phyloP scores from a whole-genome alignment of 1,140 invertebrate genomes.

The Camponotus pennsylvanicus region DNA sequence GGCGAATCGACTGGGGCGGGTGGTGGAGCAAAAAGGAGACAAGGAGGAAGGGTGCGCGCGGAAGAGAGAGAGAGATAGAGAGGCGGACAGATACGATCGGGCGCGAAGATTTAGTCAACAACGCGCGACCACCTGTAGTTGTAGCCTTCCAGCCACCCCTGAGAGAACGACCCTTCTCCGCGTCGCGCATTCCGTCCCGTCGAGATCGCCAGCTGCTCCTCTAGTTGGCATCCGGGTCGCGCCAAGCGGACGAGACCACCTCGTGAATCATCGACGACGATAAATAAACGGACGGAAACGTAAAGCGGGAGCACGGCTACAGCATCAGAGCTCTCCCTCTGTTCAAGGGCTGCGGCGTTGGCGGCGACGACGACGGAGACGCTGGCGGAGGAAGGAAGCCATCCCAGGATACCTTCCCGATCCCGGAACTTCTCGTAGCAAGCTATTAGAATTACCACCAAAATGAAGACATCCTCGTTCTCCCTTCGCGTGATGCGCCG shows the following conservation, averaged over 20 bases:
- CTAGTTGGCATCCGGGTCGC: constrained; percentile 11
- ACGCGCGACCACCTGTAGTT: constrained; percentile 84
- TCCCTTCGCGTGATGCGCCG: constrained; percentile 92
- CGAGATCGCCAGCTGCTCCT: not conserved
- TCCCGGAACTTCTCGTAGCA: constrained; percentile 34
- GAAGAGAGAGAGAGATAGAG: constrained; percentile 23
- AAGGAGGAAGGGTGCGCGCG: constrained; percentile 16
- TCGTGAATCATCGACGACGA: constrained; percentile 15
- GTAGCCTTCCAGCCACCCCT: constrained; percentile 69
- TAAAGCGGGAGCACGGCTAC: constrained; percentile 31
- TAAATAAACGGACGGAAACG: constrained; percentile 33
- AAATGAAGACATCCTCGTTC: constrained; percentile 93
- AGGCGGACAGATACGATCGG: constrained; percentile 53
- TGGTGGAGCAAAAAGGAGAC: not conserved
- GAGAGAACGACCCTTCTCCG: constrained; percentile 52
- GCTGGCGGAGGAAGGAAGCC: constrained; percentile 22
- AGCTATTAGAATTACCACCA: constrained; percentile 83
- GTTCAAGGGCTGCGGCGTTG: constrained; percentile 19
- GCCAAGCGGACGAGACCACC: constrained; percentile 4
- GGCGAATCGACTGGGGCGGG: constrained; percentile 24
- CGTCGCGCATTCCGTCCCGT: constrained; percentile 41
- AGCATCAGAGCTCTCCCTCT: not conserved
- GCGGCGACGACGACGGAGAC: constrained; percentile 12
- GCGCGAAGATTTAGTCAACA: constrained; percentile 70
- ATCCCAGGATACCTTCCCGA: not conserved